Evolutionary conservation across 2,113 vertebrate genomes (phyloP).

Genomic region (Tor tambroides): DNA sequence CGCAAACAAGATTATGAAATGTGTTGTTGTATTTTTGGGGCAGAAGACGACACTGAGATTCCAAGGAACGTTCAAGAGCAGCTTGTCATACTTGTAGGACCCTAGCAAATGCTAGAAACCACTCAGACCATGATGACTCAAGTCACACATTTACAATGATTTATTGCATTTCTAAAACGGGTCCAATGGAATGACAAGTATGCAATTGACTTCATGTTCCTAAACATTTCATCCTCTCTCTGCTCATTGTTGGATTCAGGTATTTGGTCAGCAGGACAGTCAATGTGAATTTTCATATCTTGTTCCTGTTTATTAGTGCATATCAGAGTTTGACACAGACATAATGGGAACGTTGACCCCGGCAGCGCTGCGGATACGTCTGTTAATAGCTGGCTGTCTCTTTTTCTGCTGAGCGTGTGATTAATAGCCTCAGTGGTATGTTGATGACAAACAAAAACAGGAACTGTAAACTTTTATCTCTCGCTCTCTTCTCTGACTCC

Average conservation of each 20-base stretch:
- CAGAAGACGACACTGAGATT: conserved; percentile 17
- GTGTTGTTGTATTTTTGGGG: conserved; percentile 43
- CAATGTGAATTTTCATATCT: conserved; percentile 42
- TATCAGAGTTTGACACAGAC: conserved; percentile 54
- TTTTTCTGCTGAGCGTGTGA: conserved; percentile 69
- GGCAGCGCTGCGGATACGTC: conserved; percentile 66
- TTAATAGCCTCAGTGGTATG: conserved; percentile 67
- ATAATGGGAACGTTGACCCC: conserved; percentile 68
- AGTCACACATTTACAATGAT: background rate
- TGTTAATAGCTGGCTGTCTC: conserved; percentile 68
- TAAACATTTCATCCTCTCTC: conserved; percentile 24
- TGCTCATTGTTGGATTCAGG: conserved; percentile 4
- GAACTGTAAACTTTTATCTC: conserved; percentile 76
- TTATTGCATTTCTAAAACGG: background rate
- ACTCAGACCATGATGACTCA: background rate
- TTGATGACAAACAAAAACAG: conserved; percentile 81
- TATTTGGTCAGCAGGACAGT: conserved; percentile 34
- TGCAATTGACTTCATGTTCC: conserved; percentile 12
- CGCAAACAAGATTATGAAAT: conserved; percentile 45
- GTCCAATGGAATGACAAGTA: background rate
- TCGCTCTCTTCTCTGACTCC: conserved; percentile 61
- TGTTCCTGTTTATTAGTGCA: conserved; percentile 72
- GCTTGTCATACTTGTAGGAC: background rate
- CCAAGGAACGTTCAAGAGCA: conserved; percentile 19
- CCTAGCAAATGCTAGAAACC: background rate